Evolutionary conservation across 2,888 invertebrate genomes (phyloP), one percentile per base, ranked within the genome.

Genomic region (Baccha elongata): DNA sequence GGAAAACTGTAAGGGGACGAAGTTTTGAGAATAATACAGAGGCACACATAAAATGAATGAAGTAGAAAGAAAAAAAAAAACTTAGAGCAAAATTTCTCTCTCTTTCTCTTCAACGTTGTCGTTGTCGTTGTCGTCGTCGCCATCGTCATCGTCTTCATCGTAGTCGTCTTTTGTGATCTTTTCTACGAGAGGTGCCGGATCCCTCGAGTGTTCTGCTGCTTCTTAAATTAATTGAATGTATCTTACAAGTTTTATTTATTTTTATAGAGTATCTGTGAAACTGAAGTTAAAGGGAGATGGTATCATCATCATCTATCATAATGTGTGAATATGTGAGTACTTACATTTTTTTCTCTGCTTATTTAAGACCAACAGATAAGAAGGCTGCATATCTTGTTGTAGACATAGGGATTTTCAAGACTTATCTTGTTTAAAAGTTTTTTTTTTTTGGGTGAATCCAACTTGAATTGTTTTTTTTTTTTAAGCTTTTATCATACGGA

Each of bases 141-240:
- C 35, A 3, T 11, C 35, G 35, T 11, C 35, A 1, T 13, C 37
- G 37, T 13, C 37, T n/a, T 5, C 37, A 35, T 8, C 35, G 35
- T 11, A 52, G 21, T 52, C 48, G 69, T 71, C 71, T 81, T 81
- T 81, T 75, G 71, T 81, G 81, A 75, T 81, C 64, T 53, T 64
- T 68, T 62, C 65, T 60, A 58, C 15, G 58, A 75, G 65, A 81
- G 81, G 76, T 76, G 81, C 67, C 67, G 76, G 81, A 81, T 81
- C 81, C 65, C 81, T 71, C 71, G 65, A 81, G 71, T 71, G 58
- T 58, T 21, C 23, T 58, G 40, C 55, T 71, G 68, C 75, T 81
- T 80, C 65, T 81, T 80, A 81, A 81, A 81, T 81, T 81, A 81
- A 81, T 81, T 81, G 81, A 81, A 81, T 81, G 75, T 81, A 76